phyloP scores from a whole-genome alignment of 2,888 invertebrate species.

The Andrena camellia region DNA sequence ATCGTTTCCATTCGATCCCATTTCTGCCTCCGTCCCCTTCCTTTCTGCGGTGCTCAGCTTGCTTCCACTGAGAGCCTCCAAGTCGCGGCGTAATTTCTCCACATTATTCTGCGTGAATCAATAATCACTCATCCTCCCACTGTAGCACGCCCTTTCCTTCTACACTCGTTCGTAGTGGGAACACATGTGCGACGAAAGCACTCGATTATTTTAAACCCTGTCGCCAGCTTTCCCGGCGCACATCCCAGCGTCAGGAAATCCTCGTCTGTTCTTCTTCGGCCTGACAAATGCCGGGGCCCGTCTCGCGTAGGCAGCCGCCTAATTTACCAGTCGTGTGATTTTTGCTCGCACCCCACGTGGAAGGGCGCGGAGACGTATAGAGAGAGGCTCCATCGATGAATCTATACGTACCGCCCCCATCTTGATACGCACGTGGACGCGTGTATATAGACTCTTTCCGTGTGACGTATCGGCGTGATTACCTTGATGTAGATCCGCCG shows the following conservation, averaged over 20 bases:
- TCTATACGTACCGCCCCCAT: constrained; percentile 46
- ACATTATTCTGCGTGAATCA: too few species aligned
- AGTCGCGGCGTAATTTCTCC: too few species aligned
- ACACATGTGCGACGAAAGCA: too few species aligned
- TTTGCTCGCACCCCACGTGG: constrained; percentile 60
- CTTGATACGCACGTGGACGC: constrained; percentile 1
- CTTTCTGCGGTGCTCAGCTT: too few species aligned
- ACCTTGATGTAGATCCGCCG: constrained; percentile 78
- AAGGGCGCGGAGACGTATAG: constrained; percentile 39
- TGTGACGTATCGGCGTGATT: constrained; percentile 80
- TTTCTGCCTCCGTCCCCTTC: too few species aligned
- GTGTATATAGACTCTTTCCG: constrained; percentile 59
- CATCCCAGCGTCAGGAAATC: constrained; percentile 19
- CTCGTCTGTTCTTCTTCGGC: constrained; percentile 18
- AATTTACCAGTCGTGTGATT: constrained; percentile 79
- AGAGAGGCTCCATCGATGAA: constrained; percentile 58
- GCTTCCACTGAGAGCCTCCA: too few species aligned
- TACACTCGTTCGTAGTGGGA: too few species aligned
- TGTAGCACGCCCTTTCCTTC: too few species aligned
- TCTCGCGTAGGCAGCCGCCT: constrained; percentile 71
- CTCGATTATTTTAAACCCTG: not conserved
- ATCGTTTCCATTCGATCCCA: not conserved
- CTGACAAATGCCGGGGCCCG: constrained; percentile 77
- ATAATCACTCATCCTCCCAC: too few species aligned
- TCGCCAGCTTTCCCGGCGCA: not conserved